Evolutionary conservation across 1,140 invertebrate species (phyloP), one percentile per base, ranked within the genome.

Genomic region (Mesaphorura yosii): DNA sequence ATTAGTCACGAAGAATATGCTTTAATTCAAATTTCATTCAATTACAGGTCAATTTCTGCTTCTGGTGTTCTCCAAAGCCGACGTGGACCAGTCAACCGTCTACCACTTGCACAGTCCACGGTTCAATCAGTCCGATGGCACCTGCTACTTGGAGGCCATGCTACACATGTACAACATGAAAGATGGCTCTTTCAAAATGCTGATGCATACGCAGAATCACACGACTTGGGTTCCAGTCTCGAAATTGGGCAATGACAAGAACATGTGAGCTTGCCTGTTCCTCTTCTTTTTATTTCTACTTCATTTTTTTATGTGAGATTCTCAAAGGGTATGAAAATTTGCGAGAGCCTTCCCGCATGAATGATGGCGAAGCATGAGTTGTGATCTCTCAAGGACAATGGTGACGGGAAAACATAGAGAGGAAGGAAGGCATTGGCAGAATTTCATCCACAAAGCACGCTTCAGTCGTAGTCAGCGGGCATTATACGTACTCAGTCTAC

Each of bases 21-120:
- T n/a, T n/a, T n/a, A n/a, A n/a, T n/a, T n/a, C n/a, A n/a, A n/a
- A n/a, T n/a, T n/a, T n/a, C n/a, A n/a, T n/a, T n/a, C n/a, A n/a
- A n/a, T 57, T 55, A 17, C 48, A 63, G 61, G 61, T 37, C 54
- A 59, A 39, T 63, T 63, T 39, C 57, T 63, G 2, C 52, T 63
- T 12, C 50, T 63, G 28, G 55, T 48, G n/a, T 42, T 59, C 20
- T 46, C 28, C 5, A 39, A 53, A 17, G 42, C 23, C 29, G n/a
- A n/a, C n/a, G 49, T 50, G 25, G 57, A 59, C 23, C 39, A 51
- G 27, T 45, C 51, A 22, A 37, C 41, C 20, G 57, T 55, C 23
- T 63, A 55, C 42, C 55, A 55, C 26, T 19, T 63, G 27, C 42
- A 37, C 17, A 63, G 61, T 41, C 61, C 61, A 34, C 59, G 55